A percentile compares a stretch with the other conserved stretches of the same genome.
These are phyloP conservation scores for Hemibates koningsi DNA, from an alignment of 2,113 vertebrate genomes.

Conservation along the genomic window DNA sequence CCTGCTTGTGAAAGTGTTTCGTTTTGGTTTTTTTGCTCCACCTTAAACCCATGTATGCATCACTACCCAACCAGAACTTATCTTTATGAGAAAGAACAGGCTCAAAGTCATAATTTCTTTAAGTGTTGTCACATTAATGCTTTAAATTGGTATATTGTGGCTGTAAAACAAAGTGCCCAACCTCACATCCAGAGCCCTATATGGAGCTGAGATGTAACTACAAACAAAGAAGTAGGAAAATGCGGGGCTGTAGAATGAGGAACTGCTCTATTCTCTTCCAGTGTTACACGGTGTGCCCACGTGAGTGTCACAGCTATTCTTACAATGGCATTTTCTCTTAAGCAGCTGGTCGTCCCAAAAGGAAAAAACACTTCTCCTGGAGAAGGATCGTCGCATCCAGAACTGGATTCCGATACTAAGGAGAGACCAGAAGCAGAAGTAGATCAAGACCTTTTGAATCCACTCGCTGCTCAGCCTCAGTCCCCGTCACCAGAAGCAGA, in stretches of 20 bases:
- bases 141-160: background rate
- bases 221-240: slow-evolving; percentile 30
- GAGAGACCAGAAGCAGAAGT: background rate
- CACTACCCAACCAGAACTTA: background rate
- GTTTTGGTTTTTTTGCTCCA: background rate
- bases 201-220: slow-evolving; percentile 8
- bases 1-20: background rate
- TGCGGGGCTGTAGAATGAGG: slow-evolving; percentile 39
- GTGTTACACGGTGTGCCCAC: background rate
- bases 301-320: slow-evolving; percentile 32
- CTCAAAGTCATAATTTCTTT: background rate
- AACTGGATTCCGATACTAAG: background rate
- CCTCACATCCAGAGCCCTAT: background rate
- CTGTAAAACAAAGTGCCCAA: background rate
- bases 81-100: background rate
- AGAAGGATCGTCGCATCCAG: background rate
- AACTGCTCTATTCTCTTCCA: slow-evolving; percentile 20
- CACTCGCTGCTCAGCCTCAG: slow-evolving; percentile 29
- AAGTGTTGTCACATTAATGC: background rate
- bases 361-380: background rate
- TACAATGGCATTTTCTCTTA: slow-evolving; percentile 44
- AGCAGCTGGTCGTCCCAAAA: slow-evolving; percentile 42
- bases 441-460: background rate
- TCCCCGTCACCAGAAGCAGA: slow-evolving; percentile 74
- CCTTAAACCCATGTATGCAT: background rate